phyloP scores from a whole-genome alignment of 1,140 invertebrate species.

The Sycobia sp. region DNA sequence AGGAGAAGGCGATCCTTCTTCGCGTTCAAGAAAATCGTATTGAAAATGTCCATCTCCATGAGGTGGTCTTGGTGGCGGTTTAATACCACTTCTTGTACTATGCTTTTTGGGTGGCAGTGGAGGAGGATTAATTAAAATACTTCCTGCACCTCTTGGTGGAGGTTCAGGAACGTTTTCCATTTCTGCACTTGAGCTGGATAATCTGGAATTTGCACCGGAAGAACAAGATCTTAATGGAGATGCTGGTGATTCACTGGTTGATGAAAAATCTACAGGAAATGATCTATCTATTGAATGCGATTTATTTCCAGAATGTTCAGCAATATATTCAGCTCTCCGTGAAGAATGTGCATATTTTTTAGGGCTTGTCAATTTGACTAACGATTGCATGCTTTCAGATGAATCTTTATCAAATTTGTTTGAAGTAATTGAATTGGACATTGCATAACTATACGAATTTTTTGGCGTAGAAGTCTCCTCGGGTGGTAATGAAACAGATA shows the following conservation, averaged over 20 bases:
- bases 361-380: slow-evolving; percentile 55
- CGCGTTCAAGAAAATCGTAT: slow-evolving; percentile 68
- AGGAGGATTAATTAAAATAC: slow-evolving; percentile 72
- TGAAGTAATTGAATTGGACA: slow-evolving; percentile 23
- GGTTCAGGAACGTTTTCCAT: slow-evolving; percentile 70
- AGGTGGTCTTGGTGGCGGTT: slow-evolving; percentile 71
- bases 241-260: slow-evolving; percentile 48
- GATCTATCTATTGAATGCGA: slow-evolving; percentile 47
- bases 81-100: slow-evolving; percentile 50
- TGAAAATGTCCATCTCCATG: slow-evolving; percentile 65
- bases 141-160: slow-evolving; percentile 69
- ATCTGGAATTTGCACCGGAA: slow-evolving; percentile 50
- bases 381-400: slow-evolving; percentile 36
- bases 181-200: slow-evolving; percentile 54
- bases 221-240: slow-evolving; percentile 52
- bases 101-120: slow-evolving; percentile 85
- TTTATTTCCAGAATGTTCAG: slow-evolving; percentile 43
- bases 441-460: slow-evolving; percentile 32
- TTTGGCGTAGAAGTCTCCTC: slow-evolving; percentile 57
- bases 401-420: slow-evolving; percentile 28
- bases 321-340: slow-evolving; percentile 47
- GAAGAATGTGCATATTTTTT: slow-evolving; percentile 51
- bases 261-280: slow-evolving; percentile 55
- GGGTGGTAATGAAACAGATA: slow-evolving; percentile 71
- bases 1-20: slow-evolving; percentile 57